phyloP scores from a whole-genome alignment of 1,140 invertebrate genomes.

The Littorina saxatilis region DNA sequence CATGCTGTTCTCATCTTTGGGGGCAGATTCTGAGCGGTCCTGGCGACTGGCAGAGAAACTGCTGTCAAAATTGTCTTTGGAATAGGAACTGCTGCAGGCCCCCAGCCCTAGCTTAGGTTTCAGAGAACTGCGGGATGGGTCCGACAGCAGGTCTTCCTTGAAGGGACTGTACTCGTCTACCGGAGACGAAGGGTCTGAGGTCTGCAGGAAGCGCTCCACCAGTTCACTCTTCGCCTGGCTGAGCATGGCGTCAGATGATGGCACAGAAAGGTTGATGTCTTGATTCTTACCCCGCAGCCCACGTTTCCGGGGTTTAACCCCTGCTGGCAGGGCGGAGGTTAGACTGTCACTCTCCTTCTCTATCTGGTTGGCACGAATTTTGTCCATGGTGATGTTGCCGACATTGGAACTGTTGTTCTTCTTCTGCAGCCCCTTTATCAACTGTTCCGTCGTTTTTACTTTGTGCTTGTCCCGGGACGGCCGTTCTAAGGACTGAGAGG shows the following conservation, averaged over 20 bases:
- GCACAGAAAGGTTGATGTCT: constrained; percentile 33
- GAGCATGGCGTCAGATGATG: constrained; percentile 60
- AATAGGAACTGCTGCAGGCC: constrained; percentile 29
- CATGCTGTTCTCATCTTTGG: constrained; percentile 24
- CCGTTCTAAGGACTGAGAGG: constrained; percentile 30
- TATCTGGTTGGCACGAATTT: constrained; percentile 72
- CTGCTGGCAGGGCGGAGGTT: constrained; percentile 64
- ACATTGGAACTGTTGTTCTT: constrained; percentile 77
- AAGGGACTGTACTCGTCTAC: constrained; percentile 61
- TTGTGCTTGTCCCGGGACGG: constrained; percentile 76
- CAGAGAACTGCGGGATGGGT: background rate
- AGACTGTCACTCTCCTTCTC: constrained; percentile 70
- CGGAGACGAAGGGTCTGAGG: constrained; percentile 63
- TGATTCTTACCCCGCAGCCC: constrained; percentile 54
- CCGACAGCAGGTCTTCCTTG: constrained; percentile 55
- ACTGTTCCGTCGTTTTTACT: constrained; percentile 90
- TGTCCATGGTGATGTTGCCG: constrained; percentile 68
- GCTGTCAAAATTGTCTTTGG: constrained; percentile 39
- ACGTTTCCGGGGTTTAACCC: constrained; percentile 62
- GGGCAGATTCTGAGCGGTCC: constrained; percentile 30
- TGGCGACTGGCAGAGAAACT: constrained; percentile 28
- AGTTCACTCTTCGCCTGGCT: constrained; percentile 79
- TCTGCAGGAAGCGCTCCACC: constrained; percentile 78
- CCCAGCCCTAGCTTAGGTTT: background rate
- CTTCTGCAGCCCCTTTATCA: constrained; percentile 86